Base-by-base conservation (phyloP, 2,113 vertebrate genomes). In the Callithrix jacchus region DNA sequence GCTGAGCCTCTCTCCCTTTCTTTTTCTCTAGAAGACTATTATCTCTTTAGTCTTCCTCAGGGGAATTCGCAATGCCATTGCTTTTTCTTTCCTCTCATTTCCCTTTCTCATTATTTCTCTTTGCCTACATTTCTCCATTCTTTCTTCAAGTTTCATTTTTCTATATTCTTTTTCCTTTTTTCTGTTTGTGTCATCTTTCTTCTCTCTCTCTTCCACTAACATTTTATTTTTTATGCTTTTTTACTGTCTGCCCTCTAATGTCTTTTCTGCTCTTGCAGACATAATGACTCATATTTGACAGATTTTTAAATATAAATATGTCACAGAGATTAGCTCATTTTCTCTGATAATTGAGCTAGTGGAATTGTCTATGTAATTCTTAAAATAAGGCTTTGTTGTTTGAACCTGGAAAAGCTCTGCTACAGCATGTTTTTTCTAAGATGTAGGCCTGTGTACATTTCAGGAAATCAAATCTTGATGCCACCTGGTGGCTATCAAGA, bases 401-500 rank as follows among this genome's bases (percentile, higher is more conserved):
- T 82, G n/a, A 70, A n/a, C 23, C 18, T 13, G 32, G 45, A 80
- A 74, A 30, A 85, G 14, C 5, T 37, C 14, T 21, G 40, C 23
- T 18, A 23, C 20, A 71, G 20, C 11, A 1, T 54, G 25, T 54
- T 45, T 81, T 92, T 70, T 42, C 20, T 2, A 73, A 27, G 6
- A 27, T 84, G 4, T 49, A 13, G 3, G 7, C 14, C 30, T 73
- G 25, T 42, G 14, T 87, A 6, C 18, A 49, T 37, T 54, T 64
- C 37, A 91, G 56, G 49, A 94, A 58, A 93, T 71, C 47, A 77
- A 92, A 66, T 87, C 18, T 56, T 37, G 66, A 18, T 58, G 86
- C 96, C 96, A 94, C 37, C 95, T 97, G 58, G 96, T 95, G 94
- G 95, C 56, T 32, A 1, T 30, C 2, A 45, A 66, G 52, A 27